Percentiles rank a stretch among this genome's conserved stretches.
phyloP scores from a whole-genome alignment of 1,140 invertebrate species.

The Lucilia cuprina region DNA sequence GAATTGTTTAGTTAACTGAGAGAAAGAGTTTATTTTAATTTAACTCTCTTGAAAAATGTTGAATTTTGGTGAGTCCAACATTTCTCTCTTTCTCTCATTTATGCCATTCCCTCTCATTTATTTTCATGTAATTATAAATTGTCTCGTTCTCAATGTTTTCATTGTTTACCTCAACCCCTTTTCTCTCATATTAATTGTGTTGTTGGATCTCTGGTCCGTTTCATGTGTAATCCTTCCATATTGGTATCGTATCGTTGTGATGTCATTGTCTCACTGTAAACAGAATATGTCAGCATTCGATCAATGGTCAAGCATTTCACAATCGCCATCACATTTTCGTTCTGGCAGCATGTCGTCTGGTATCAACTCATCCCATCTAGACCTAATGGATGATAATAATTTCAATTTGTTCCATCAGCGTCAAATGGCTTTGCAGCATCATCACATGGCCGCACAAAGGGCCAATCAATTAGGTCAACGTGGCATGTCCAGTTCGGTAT shows the following conservation, averaged over 20 bases:
- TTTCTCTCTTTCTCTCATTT: slow-evolving; percentile 35
- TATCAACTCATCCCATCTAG: slow-evolving; percentile 61
- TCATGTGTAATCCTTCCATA: neutral
- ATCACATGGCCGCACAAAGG: slow-evolving; percentile 44
- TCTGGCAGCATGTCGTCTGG: slow-evolving; percentile 66
- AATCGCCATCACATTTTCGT: slow-evolving; percentile 62
- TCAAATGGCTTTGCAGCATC: slow-evolving; percentile 38
- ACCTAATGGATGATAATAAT: slow-evolving; percentile 58
- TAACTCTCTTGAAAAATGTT: neutral
- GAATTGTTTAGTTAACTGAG: neutral
- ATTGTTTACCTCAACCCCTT: neutral
- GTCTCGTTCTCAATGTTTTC: slow-evolving; percentile 42
- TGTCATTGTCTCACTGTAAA: slow-evolving; percentile 28
- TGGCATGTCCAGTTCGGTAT: slow-evolving; percentile 65
- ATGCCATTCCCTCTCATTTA: slow-evolving; percentile 27
- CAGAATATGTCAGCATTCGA: slow-evolving; percentile 50
- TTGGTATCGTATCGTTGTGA: slow-evolving; percentile 21
- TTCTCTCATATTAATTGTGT: neutral
- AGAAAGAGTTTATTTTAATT: slow-evolving; percentile 22
- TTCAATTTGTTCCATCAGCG: slow-evolving; percentile 57
- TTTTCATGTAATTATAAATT: neutral
- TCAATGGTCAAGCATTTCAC: slow-evolving; percentile 62
- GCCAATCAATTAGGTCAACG: slow-evolving; percentile 39
- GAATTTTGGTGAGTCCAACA: neutral
- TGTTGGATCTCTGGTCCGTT: neutral